These are phyloP conservation scores for Neuroterus valhalla DNA, from an alignment of 1,140 invertebrate species.

Conservation along the genomic window DNA sequence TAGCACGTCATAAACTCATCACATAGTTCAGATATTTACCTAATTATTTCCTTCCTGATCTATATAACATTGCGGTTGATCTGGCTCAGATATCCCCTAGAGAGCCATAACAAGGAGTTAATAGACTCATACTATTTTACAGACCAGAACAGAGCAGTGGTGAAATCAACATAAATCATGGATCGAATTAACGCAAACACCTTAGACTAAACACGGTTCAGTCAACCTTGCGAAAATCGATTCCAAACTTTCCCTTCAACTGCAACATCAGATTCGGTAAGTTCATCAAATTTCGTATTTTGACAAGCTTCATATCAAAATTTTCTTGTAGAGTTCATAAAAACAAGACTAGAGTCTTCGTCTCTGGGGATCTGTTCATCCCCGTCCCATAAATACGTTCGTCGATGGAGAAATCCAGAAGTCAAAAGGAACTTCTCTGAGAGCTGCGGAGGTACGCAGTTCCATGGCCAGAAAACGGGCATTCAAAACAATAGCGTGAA, in stretches of 20 bases:
- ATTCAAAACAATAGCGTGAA: too few species aligned
- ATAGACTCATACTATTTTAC: conserved; percentile 61
- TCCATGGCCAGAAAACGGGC: too few species aligned
- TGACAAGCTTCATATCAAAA: too few species aligned
- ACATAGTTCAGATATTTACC: not conserved
- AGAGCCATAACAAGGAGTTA: conserved; percentile 53
- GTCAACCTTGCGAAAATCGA: conserved; percentile 4
- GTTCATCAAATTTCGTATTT: not conserved
- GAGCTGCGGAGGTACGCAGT: too few species aligned
- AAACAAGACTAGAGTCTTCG: too few species aligned
- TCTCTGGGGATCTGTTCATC: too few species aligned
- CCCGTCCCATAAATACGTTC: too few species aligned
- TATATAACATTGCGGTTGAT: not conserved
- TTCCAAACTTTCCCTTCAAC: not conserved
- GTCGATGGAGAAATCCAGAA: too few species aligned
- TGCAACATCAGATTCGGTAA: not conserved
- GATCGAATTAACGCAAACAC: conserved; percentile 54
- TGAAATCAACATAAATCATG: conserved; percentile 62
- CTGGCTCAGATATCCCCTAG: conserved; percentile 35
- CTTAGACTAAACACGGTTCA: conserved; percentile 25
- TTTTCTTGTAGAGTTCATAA: too few species aligned
- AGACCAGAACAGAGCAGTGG: conserved; percentile 49
- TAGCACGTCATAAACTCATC: not conserved
- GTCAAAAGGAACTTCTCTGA: too few species aligned
- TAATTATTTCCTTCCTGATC: not conserved